Evolutionary conservation across 1,140 invertebrate species (phyloP).

Genomic region (Leptinotarsa lineolata): DNA sequence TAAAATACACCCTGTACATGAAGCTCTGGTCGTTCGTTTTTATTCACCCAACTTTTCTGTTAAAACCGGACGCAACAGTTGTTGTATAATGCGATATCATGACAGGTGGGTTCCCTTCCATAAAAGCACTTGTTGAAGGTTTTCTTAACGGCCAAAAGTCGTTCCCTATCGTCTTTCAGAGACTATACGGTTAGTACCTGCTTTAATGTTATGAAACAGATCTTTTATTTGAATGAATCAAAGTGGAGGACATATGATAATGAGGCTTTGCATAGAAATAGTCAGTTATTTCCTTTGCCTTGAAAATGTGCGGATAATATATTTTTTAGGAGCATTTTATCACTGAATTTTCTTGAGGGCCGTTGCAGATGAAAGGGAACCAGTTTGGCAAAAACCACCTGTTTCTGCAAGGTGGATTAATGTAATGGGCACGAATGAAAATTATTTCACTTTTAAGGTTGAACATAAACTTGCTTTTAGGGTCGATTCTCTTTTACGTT

Average conservation of each 20-base stretch:
- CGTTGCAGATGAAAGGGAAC: too few species aligned
- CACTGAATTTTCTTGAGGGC: too few species aligned
- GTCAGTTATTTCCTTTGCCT: background rate
- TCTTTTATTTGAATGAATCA: background rate
- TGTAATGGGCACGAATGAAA: too few species aligned
- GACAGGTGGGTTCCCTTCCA: background rate
- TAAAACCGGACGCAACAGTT: background rate
- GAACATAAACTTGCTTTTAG: too few species aligned
- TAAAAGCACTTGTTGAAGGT: constrained; percentile 8
- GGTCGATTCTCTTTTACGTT: too few species aligned
- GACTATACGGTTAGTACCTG: background rate
- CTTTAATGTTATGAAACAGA: background rate
- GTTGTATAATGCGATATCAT: background rate
- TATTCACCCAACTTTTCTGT: background rate
- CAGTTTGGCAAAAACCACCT: background rate
- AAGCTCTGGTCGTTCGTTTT: background rate
- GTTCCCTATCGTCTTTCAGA: background rate
- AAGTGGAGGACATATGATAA: background rate
- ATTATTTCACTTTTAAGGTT: too few species aligned
- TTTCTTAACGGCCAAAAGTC: constrained; percentile 2
- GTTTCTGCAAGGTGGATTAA: background rate
- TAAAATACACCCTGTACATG: too few species aligned
- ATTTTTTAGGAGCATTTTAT: background rate
- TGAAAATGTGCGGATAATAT: background rate
- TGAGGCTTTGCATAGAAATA: background rate